Percentiles rank a stretch among this genome's conserved stretches.
phyloP scores from a whole-genome alignment of 37 sponge, comb jelly and placozoan genomes.

The Ephydatia muelleri region DNA sequence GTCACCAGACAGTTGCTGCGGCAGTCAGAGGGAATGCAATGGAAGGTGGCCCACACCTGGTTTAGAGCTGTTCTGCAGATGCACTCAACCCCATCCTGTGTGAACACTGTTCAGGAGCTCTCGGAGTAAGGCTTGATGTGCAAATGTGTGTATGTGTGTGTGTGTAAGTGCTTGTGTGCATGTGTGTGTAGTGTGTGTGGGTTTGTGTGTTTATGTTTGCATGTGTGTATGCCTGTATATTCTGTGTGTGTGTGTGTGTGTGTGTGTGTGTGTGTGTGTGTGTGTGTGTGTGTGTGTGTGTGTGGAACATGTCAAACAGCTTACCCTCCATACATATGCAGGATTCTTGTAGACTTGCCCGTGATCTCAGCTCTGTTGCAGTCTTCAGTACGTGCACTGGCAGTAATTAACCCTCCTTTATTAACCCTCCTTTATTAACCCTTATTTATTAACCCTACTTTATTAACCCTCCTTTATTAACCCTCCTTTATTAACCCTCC shows the following conservation, averaged over 20 bases:
- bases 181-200: background rate
- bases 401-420: too few relatives aligned
- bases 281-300: too few relatives aligned
- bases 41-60: constrained; percentile 45
- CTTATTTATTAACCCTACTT: too few relatives aligned
- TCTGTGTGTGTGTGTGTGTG: too few relatives aligned
- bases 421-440: too few relatives aligned
- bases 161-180: background rate
- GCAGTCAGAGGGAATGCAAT: constrained; percentile 27
- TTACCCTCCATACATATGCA: too few relatives aligned
- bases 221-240: too few relatives aligned
- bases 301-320: background rate
- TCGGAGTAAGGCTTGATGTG: constrained; percentile 7
- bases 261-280: too few relatives aligned
- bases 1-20: background rate
- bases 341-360: background rate
- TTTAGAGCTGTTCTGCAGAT: constrained; percentile 30
- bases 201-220: too few relatives aligned
- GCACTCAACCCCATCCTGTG: constrained; percentile 29
- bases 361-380: background rate
- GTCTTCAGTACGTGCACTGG: background rate
- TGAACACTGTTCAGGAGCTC: constrained; percentile 2
- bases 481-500: too few relatives aligned
- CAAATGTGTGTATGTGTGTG: too few relatives aligned
- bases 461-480: too few relatives aligned